Conservation (phyloP, 2,797 vertebrate species). For the Aselliscus stoliczkanus region DNA sequence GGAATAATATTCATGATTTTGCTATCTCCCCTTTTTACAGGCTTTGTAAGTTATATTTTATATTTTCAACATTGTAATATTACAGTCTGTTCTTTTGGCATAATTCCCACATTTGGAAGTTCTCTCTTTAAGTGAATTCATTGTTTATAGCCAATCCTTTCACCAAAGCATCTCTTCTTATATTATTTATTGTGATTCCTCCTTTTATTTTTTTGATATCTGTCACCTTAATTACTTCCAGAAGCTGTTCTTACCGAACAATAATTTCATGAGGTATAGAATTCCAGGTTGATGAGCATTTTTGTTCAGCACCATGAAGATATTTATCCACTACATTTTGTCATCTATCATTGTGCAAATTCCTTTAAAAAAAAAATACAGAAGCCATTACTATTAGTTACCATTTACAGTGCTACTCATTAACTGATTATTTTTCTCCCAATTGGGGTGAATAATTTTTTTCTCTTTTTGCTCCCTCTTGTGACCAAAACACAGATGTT, state of each 20-base stretch:
- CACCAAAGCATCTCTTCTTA: neutral
- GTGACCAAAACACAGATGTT: conserved; percentile 49
- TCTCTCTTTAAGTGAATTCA: neutral
- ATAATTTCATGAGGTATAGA: neutral
- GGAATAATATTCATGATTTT: conserved; percentile 1
- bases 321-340: neutral
- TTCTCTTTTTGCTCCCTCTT: neutral
- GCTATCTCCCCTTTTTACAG: neutral
- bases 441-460: neutral
- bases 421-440: neutral
- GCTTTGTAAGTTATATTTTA: neutral
- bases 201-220: neutral
- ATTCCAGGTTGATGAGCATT: neutral
- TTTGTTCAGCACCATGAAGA: neutral
- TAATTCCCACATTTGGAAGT: neutral
- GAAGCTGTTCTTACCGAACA: neutral
- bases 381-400: neutral
- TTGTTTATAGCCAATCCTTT: neutral
- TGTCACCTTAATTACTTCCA: neutral
- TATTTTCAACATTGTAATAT: neutral
- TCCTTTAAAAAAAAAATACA: neutral
- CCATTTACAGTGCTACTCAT: neutral
- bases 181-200: neutral
- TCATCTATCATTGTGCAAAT: neutral
- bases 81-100: neutral